Percentiles rank a stretch among this genome's conserved stretches.
phyloP scores from a whole-genome alignment of 2,888 invertebrate species.

The Loripinus fragilis region DNA sequence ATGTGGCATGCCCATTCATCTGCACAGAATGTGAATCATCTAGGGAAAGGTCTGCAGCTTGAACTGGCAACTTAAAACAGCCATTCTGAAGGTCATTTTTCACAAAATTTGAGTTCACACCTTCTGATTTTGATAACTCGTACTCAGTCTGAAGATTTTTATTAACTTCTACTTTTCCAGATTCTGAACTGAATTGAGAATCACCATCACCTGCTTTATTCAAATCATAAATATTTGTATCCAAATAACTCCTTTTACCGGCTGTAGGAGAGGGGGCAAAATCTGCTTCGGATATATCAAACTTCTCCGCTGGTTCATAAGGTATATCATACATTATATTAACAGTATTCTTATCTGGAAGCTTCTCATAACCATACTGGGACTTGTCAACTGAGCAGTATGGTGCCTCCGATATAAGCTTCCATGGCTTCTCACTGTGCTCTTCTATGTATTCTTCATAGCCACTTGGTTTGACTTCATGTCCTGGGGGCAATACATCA shows the following conservation, averaged over 20 bases:
- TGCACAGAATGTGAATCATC: slow-evolving; percentile 18
- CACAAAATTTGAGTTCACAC: slow-evolving; percentile 25
- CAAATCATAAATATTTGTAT: slow-evolving; percentile 19
- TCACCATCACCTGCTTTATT: neutral
- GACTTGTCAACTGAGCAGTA: neutral
- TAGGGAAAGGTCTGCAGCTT: slow-evolving; percentile 49
- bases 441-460: slow-evolving; percentile 67
- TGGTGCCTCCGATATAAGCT: slow-evolving; percentile 27
- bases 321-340: slow-evolving; percentile 64
- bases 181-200: slow-evolving; percentile 2
- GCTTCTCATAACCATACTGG: neutral
- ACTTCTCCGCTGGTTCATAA: slow-evolving; percentile 64
- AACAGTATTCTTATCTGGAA: slow-evolving; percentile 15
- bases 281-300: slow-evolving; percentile 75
- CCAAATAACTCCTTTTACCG: slow-evolving; percentile 45
- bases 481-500: slow-evolving; percentile 61
- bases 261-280: slow-evolving; percentile 67
- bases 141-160: slow-evolving; percentile 22
- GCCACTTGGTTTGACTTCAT: slow-evolving; percentile 68
- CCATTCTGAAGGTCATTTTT: slow-evolving; percentile 33
- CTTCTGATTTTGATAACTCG: slow-evolving; percentile 20
- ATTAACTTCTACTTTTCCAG: neutral
- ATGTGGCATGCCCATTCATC: slow-evolving; percentile 47
- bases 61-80: slow-evolving; percentile 39
- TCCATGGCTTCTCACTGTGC: slow-evolving; percentile 66